Base-by-base conservation (phyloP, 2,888 invertebrate genomes). In the Agrochola macilenta region DNA sequence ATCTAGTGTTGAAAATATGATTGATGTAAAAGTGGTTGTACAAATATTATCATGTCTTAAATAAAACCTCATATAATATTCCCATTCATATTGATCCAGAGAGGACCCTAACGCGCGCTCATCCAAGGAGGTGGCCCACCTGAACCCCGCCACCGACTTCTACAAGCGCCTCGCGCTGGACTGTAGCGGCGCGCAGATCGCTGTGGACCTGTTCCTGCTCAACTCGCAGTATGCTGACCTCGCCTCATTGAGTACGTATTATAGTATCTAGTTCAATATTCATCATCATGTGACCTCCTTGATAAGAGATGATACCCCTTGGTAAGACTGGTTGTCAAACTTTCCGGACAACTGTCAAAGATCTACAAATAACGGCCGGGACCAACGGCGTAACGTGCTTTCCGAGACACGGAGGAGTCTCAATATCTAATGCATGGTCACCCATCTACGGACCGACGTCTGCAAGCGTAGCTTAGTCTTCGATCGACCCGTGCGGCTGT, bases 121-220 rank as follows among this genome's bases (percentile, higher is more conserved):
- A 4, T 97, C 98, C 12, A 98, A 98, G 92, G 99, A 99, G 84
- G 98, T 98, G 58, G 97, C 98, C 0, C 98, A 99, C 92, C 95
- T 99, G 83, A 99, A 98, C 94, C 99, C 99, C 0, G 99, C 99
- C 5, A 99, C 99, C 2, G 99, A 99, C 95, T 99, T 99, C 97
- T 96, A 96, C 96, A 99, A 99, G 96, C 98, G 99, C 68, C 96
- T 99, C 54, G 99, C 99, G 0, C 95, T 99, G 69, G 99, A 99
- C 94, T 99, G 99, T 95, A 99, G 99, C 88, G 99, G 99, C 1
- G 99, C 99, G 90, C 99, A 99, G 94, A 98, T 99, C 71, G 99
- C 99, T 11, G 99, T 99, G 4, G 99, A 99, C 95, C 93, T 99
- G 90, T 99, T 99, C 96, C 96, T 99, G 83, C 96, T 99, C 79